Base-by-base conservation (phyloP, 2,888 invertebrate genomes). In the Scelioninae gen. 1 region DNA sequence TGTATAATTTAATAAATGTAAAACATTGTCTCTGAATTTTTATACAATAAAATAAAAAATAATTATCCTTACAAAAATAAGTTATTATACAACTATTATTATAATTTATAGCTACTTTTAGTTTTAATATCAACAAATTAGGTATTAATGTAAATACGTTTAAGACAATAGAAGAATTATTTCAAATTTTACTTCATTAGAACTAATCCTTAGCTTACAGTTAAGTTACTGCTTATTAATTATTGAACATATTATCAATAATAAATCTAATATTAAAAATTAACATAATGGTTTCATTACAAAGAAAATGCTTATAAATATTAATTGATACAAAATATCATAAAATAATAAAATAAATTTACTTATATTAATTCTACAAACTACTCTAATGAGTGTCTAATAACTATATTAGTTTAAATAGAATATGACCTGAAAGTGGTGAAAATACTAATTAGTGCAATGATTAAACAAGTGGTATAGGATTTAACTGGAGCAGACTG, bases 1-100 rank as follows among this genome's bases (percentile, higher is more conserved):
- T 43, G 11, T 43, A n/a, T 43, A 43, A 43, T 9, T 43, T 5
- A 43, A 43, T 43, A 43, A 10, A 43, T 10, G 5, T 15, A 47
- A 47, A 15, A 31, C 31, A 56, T 56, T 56, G 56, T 56, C 56
- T 56, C 56, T 56, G 56, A 56, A 56, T 56, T 38, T 8, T 15
- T 56, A 9, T 15, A 38, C 15, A 56, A 15, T 29, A 13, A 38
- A 31, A 32, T 32, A 3, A 29, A 3, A 9, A 55, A 13, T 4
- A 23, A 23, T 2, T 23, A 23, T 23, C n/a, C n/a, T n/a, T n/a
- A n/a, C 34, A 38, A 1, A 38, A 38, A 5, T 38, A 10, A 38
- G 38, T 38, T 8, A 38, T 1, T 1, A 38, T 38, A 38, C 34
- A 34, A 34, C 10, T 38, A 38, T 1, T 4, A 38, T 38, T 38